phyloP scores from a whole-genome alignment of 2,113 vertebrate genomes.

The Oncorhynchus kisutch region DNA sequence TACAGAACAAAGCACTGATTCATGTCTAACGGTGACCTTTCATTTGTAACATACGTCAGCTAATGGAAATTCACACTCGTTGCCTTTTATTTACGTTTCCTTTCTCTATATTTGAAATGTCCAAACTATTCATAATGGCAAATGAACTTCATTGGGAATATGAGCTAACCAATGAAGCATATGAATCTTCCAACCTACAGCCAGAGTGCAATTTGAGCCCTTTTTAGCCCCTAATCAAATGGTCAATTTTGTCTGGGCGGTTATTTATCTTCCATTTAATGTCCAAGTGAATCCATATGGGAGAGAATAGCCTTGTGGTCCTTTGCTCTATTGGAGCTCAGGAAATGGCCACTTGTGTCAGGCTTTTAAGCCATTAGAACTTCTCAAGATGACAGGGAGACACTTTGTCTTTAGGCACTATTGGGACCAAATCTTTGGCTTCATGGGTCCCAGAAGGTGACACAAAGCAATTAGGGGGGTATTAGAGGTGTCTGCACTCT shows the following conservation, averaged over 20 bases:
- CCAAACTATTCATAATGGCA: neutral
- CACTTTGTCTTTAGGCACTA: conserved; percentile 43
- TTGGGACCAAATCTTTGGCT: conserved; percentile 57
- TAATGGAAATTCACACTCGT: conserved; percentile 14
- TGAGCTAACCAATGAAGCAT: neutral
- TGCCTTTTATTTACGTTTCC: conserved; percentile 12
- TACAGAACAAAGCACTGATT: conserved; percentile 33
- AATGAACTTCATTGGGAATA: neutral
- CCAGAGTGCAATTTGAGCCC: neutral
- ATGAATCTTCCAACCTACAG: neutral
- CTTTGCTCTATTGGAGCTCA: conserved; percentile 46
- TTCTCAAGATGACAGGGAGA: conserved; percentile 21
- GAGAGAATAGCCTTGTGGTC: conserved; percentile 28
- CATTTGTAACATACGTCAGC: conserved; percentile 6
- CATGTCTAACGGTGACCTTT: conserved; percentile 13
- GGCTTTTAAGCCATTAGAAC: conserved; percentile 33
- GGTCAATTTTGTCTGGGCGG: conserved; percentile 26
- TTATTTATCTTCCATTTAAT: conserved; percentile 27
- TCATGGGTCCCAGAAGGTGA: conserved; percentile 41
- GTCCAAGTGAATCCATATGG: conserved; percentile 34
- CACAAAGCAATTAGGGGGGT: conserved; percentile 59
- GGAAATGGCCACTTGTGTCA: conserved; percentile 62
- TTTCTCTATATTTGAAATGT: neutral
- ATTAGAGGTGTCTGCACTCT: conserved; percentile 55
- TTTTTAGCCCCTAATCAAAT: neutral